Percentiles rank a stretch among this genome's conserved stretches.
These are phyloP conservation scores for Drosophila sordidapex DNA, from an alignment of 2,888 invertebrate species.

Conservation along the genomic window DNA sequence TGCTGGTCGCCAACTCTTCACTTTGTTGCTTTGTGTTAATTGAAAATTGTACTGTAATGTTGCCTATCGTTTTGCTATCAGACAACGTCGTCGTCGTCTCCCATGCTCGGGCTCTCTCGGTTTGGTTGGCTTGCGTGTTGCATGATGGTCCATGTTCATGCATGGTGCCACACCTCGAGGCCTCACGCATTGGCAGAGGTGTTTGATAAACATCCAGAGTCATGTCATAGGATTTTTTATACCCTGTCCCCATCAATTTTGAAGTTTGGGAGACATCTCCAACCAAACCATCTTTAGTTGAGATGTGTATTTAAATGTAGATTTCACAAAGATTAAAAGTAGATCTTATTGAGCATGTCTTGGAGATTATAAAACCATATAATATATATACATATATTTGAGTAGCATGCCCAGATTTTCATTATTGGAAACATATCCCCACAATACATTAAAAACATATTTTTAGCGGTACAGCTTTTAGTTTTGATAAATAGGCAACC, in stretches of 20 bases:
- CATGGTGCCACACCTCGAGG: constrained; percentile 67
- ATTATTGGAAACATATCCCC: neutral
- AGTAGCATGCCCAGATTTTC: neutral
- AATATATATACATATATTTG: neutral
- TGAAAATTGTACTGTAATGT: constrained; percentile 84
- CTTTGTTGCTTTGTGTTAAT: constrained; percentile 83
- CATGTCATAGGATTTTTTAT: constrained; percentile 43
- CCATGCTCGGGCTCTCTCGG: constrained; percentile 30
- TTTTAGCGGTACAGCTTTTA: neutral
- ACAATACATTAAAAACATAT: neutral
- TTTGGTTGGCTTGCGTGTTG: constrained; percentile 50
- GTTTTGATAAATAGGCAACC: neutral
- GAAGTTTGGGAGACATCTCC: neutral
- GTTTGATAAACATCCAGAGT: constrained; percentile 69
- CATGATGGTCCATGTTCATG: constrained; percentile 45
- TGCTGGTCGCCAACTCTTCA: constrained; percentile 52
- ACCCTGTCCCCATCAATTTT: neutral
- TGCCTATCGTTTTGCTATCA: constrained; percentile 79
- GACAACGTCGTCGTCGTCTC: constrained; percentile 40
- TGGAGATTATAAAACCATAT: neutral
- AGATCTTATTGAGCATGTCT: neutral
- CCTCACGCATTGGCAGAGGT: constrained; percentile 76
- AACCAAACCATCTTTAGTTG: neutral
- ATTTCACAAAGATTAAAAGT: neutral
- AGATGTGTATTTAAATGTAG: neutral